phyloP scores from a whole-genome alignment of 2,888 invertebrate species.

The Lycia hirtaria region DNA sequence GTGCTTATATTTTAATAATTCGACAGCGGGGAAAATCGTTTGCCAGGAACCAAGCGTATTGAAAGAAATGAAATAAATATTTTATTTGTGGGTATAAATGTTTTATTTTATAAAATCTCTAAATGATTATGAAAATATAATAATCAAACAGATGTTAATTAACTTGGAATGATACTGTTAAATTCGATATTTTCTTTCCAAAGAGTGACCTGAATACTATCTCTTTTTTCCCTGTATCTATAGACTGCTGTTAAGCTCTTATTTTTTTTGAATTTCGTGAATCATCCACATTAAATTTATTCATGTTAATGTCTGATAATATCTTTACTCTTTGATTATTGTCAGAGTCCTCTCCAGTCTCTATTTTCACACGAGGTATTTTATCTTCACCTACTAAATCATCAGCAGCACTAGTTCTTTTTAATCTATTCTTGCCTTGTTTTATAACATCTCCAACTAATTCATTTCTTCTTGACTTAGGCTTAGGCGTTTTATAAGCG shows the following conservation, averaged over 20 bases:
- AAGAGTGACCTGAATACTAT: constrained; percentile 5
- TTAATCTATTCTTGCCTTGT: neutral
- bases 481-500: neutral
- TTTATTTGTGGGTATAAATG: neutral
- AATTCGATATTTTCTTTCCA: constrained; percentile 13
- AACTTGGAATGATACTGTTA: constrained; percentile 21
- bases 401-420: neutral
- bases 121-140: neutral
- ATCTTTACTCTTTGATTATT: constrained; percentile 7
- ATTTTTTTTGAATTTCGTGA: neutral
- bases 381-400: neutral
- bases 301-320: neutral
- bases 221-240: constrained; percentile 12
- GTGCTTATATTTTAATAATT: too few relatives aligned
- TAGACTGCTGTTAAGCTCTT: neutral
- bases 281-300: neutral
- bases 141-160: neutral
- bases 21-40: too few relatives aligned
- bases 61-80: too few relatives aligned
- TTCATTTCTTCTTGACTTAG: constrained; percentile 3
- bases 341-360: neutral
- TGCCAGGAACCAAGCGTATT: too few relatives aligned
- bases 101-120: neutral
- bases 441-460: neutral
- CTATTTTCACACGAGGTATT: neutral